phyloP scores from a whole-genome alignment of 2,797 vertebrate species.

The Enteromius viviparus region DNA sequence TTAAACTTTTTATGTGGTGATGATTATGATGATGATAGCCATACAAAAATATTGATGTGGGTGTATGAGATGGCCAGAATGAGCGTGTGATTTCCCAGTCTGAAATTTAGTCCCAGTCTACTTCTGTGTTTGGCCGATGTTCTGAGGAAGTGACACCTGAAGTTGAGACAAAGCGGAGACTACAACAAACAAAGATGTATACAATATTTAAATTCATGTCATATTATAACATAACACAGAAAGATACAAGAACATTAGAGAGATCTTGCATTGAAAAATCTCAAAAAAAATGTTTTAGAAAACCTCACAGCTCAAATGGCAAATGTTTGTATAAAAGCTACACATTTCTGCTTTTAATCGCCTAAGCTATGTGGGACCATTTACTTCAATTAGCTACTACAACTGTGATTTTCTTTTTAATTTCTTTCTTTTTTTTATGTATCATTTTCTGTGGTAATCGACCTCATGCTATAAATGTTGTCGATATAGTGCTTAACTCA shows the following conservation, averaged over 20 bases:
- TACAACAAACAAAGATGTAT: neutral
- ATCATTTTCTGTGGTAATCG: neutral
- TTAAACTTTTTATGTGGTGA: too few species aligned
- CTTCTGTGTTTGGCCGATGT: too few species aligned
- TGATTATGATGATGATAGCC: too few species aligned
- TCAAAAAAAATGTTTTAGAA: neutral
- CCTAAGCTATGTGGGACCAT: neutral
- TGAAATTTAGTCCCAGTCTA: too few species aligned
- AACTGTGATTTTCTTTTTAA: neutral
- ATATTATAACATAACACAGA: neutral
- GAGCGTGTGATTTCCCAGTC: too few species aligned
- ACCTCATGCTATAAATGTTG: neutral
- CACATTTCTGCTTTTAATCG: neutral
- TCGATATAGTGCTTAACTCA: slow-evolving; percentile 1
- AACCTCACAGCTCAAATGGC: neutral
- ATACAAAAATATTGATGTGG: too few species aligned
- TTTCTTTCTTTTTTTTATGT: neutral
- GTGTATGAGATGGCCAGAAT: too few species aligned
- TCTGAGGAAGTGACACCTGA: too few species aligned
- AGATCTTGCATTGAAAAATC: neutral
- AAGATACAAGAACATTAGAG: neutral
- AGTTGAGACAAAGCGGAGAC: too few species aligned
- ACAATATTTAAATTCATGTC: neutral
- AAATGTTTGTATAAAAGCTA: neutral
- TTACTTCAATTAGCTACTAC: neutral